Evolutionary conservation across 2,797 vertebrate genomes (phyloP).

Genomic region (Bothrops alternatus): DNA sequence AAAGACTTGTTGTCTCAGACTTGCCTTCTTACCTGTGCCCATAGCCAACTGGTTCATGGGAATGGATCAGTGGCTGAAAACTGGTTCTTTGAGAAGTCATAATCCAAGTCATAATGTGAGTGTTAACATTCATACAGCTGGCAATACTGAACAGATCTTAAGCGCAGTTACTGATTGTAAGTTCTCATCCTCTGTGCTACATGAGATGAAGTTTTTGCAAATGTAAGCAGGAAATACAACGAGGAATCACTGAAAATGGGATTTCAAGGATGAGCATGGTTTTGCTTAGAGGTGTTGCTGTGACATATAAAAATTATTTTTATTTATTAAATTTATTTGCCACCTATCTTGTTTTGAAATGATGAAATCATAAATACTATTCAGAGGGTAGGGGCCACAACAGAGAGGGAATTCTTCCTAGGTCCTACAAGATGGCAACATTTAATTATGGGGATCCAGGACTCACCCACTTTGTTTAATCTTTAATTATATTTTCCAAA

Average conservation of each 20-base stretch:
- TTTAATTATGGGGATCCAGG: not conserved
- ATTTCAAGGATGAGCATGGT: not conserved
- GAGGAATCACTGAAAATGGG: not conserved
- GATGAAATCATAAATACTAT: not conserved
- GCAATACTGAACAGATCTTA: not conserved
- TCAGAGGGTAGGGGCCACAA: not conserved
- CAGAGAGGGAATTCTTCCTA: not conserved
- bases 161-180: not conserved
- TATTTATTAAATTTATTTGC: not conserved
- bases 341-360: not conserved
- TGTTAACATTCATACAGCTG: not conserved
- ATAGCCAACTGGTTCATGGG: not conserved
- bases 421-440: not conserved
- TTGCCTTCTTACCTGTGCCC: not conserved
- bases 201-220: not conserved
- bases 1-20: not conserved
- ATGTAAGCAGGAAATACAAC: not conserved
- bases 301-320: not conserved
- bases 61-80: not conserved
- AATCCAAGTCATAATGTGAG: not conserved
- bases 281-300: too few species aligned
- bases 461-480: not conserved
- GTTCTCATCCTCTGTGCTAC: not conserved
- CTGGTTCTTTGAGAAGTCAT: not conserved
- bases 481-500: not conserved